Evolutionary conservation across 1,140 invertebrate species (phyloP).

Genomic region (Gryllus bimaculatus): DNA sequence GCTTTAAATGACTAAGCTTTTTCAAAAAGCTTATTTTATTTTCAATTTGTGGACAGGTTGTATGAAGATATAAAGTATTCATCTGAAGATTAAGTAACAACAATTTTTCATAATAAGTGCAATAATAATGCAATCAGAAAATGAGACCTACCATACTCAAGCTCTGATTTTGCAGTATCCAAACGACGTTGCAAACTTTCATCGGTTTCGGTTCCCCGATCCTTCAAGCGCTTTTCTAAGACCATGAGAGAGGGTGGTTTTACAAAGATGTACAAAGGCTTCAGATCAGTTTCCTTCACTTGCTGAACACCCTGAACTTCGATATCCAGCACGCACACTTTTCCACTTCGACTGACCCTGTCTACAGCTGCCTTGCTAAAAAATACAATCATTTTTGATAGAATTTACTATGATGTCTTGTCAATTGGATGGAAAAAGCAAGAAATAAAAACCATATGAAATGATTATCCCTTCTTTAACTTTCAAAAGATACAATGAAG

Average conservation of each 20-base stretch:
- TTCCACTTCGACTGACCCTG: slow-evolving; percentile 65
- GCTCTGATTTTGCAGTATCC: slow-evolving; percentile 60
- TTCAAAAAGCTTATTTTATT: too few species aligned
- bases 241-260: slow-evolving; percentile 79
- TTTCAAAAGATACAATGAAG: too few species aligned
- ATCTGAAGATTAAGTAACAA: too few species aligned
- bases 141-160: slow-evolving; percentile 63
- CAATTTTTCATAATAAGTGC: too few species aligned
- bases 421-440: not conserved
- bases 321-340: slow-evolving; percentile 91
- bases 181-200: slow-evolving; percentile 71
- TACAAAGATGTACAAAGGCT: slow-evolving; percentile 85
- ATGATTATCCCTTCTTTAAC: too few species aligned
- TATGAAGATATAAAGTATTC: too few species aligned
- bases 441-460: not conserved
- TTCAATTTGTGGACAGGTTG: too few species aligned
- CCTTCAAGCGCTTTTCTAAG: slow-evolving; percentile 65
- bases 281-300: slow-evolving; percentile 73
- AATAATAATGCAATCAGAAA: too few species aligned
- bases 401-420: not conserved
- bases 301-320: slow-evolving; percentile 93
- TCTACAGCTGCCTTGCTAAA: slow-evolving; percentile 76
- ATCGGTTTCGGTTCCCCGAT: slow-evolving; percentile 80
- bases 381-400: not conserved
- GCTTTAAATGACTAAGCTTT: too few species aligned